Conservation (phyloP, 2,888 invertebrate genomes). For the Dolichomitus sp. region DNA sequence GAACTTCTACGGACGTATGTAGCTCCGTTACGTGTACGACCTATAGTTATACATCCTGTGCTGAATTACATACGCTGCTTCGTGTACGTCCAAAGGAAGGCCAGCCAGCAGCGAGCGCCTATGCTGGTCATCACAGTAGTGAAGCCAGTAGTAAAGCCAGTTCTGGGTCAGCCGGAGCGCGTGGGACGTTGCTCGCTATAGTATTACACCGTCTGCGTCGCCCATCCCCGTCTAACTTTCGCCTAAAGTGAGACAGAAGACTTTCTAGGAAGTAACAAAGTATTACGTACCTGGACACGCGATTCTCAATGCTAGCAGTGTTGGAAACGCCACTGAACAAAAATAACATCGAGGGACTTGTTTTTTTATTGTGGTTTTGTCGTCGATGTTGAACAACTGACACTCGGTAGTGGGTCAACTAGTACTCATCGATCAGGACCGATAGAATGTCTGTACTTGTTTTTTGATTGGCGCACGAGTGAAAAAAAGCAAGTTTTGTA, state of each 20-base stretch:
- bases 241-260: constrained; percentile 24
- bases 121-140: constrained; percentile 50
- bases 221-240: constrained; percentile 7
- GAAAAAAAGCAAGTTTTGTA: neutral
- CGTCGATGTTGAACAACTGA: neutral
- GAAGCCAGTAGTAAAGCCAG: constrained; percentile 61
- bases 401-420: constrained; percentile 1
- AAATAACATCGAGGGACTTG: neutral
- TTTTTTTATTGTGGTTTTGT: neutral
- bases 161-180: constrained; percentile 56
- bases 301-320: constrained; percentile 8
- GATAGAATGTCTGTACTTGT: neutral
- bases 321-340: neutral
- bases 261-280: constrained; percentile 16
- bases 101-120: constrained; percentile 21
- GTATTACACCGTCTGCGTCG: constrained; percentile 5
- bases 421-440: neutral
- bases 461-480: neutral
- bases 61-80: constrained; percentile 17
- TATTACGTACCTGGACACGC: constrained; percentile 16
- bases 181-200: constrained; percentile 7
- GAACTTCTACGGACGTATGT: constrained; percentile 42
- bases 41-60: constrained; percentile 13
- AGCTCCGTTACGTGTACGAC: constrained; percentile 32
- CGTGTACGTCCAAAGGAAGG: constrained; percentile 33